Conservation (phyloP, 1,140 invertebrate genomes). For the Agrilus planipennis region DNA sequence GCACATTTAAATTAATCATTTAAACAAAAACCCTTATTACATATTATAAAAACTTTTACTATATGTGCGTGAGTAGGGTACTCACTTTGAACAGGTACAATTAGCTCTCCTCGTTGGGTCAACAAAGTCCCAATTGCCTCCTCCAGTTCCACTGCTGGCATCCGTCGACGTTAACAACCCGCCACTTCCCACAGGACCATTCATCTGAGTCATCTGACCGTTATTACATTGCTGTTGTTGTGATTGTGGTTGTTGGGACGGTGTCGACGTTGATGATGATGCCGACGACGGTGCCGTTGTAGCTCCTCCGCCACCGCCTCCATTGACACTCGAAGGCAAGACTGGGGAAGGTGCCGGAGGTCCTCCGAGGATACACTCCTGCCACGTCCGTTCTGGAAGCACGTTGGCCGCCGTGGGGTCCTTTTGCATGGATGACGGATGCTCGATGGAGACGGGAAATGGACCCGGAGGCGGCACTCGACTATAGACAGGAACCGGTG, state of each 20-base stretch:
- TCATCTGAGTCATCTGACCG: too few relatives aligned
- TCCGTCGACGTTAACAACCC: too few relatives aligned
- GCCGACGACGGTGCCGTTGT: too few relatives aligned
- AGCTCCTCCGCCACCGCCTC: too few relatives aligned
- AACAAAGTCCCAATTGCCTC: slow-evolving; percentile 68
- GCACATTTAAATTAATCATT: too few relatives aligned
- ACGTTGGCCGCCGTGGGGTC: slow-evolving; percentile 44
- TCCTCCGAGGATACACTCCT: slow-evolving; percentile 54
- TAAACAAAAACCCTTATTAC: too few relatives aligned
- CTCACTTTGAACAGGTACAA: slow-evolving; percentile 69
- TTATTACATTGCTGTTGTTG: slow-evolving; percentile 33
- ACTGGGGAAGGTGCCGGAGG: slow-evolving; percentile 17
- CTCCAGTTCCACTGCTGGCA: background rate
- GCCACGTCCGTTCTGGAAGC: slow-evolving; percentile 63
- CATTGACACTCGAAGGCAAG: too few relatives aligned
- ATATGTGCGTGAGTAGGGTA: slow-evolving; percentile 12
- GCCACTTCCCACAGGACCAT: too few relatives aligned
- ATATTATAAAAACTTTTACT: too few relatives aligned
- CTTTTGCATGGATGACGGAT: slow-evolving; percentile 38
- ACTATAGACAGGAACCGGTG: slow-evolving; percentile 39
- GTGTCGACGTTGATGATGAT: slow-evolving; percentile 28
- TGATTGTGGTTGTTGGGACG: slow-evolving; percentile 29
- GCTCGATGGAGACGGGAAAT: slow-evolving; percentile 37
- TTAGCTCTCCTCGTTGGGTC: slow-evolving; percentile 71
- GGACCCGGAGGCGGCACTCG: slow-evolving; percentile 33